Evolutionary conservation across 2,113 vertebrate genomes (phyloP), one percentile per base, ranked within the genome.

Genomic region (Mus spicilegus): DNA sequence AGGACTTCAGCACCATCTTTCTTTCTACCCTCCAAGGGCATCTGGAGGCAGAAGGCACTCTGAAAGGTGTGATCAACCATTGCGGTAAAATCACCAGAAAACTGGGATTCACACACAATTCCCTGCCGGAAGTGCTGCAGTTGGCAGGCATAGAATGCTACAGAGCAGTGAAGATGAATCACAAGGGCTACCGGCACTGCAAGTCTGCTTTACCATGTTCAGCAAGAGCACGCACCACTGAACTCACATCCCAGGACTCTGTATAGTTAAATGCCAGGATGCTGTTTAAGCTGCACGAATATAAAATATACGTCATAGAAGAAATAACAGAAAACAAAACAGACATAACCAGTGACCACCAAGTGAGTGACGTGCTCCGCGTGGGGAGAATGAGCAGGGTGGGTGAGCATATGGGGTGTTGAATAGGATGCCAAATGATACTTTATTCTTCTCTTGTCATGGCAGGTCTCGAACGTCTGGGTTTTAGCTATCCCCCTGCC

Each of bases 51-150:
- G 30, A 22, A 76, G 70, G 14, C n/a, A 5, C 11, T 7, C 14
- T 2, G 1, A 33, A 42, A 51, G 14, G 16, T 46, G 39, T 26
- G 14, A 76, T 61, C 19, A 36, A 28, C 73, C 19, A 46, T 13
- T 67, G 81, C 58, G 72, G 20, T 61, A 36, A 85, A 97, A 86
- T 26, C 70, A 88, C 36, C 73, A 85, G 87, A 20, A 36, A 73
- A 42, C 2, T 39, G 58, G 89, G 75, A 93, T 30, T 33, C 87
- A 78, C 24, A 67, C 87, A 78, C 24, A 67, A 26, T 56, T 30
- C 39, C 76, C 49, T 78, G 49, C 49, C 76, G 42, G 54, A 58
- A 28, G 36, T 11, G 26, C 20, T 51, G 63, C 10, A 4, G n/a
- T 3, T n/a, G 46, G n/a, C 0, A 13, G 72, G 3, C 9, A 56